These are phyloP conservation scores for Cetonia aurata DNA, from an alignment of 2,888 invertebrate genomes.

Conservation along the genomic window DNA sequence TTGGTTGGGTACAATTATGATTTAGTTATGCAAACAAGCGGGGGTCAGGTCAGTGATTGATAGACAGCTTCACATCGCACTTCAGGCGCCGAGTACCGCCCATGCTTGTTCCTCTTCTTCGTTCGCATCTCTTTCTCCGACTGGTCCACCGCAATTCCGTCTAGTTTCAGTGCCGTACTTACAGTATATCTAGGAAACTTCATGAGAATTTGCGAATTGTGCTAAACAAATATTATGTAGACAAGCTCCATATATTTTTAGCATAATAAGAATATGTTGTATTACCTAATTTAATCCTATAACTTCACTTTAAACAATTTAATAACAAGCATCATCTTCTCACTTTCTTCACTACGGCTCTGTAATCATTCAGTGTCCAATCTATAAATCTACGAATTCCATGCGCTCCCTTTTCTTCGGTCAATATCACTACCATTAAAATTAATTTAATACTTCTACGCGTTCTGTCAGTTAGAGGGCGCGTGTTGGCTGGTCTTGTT, in stretches of 20 bases:
- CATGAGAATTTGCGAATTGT: no score
- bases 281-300: no score
- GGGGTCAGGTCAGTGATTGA: conserved; percentile 64
- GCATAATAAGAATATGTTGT: no score
- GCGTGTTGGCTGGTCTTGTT: conserved; percentile 23
- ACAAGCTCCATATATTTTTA: no score
- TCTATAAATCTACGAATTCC: conserved; percentile 10
- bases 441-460: conserved; percentile 33
- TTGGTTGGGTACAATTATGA: conserved; percentile 66
- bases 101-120: conserved; percentile 42
- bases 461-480: conserved; percentile 16
- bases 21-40: conserved; percentile 67
- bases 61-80: conserved; percentile 63
- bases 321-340: no score
- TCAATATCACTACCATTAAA: conserved; percentile 34
- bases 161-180: conserved; percentile 24
- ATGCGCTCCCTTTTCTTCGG: conserved; percentile 2
- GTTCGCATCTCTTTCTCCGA: conserved; percentile 24
- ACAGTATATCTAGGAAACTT: no score
- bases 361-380: not conserved
- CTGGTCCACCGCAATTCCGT: not conserved
- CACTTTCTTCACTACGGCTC: conserved; percentile 1
- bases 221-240: no score
- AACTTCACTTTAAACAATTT: no score
- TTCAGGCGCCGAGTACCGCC: conserved; percentile 59